Evolutionary conservation across 2,113 vertebrate species (phyloP), one percentile per base, ranked within the genome.

Genomic region (Chionodraco myersi): DNA sequence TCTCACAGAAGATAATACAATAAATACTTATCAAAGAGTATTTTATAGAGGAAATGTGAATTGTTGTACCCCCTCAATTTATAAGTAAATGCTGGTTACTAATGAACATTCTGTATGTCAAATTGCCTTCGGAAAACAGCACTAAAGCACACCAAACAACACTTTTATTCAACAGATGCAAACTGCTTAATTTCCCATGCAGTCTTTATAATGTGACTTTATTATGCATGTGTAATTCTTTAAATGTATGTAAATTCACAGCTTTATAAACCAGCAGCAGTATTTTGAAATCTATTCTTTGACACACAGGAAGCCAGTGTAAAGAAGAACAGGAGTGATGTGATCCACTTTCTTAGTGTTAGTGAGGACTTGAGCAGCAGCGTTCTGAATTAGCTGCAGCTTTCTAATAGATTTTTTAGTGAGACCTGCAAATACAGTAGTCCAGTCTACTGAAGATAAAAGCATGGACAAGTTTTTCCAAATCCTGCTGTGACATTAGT

Each of bases 151-250:
- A 80, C 74, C 57, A 13, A 36, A 16, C 12, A 41, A 59, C 62
- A 60, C 72, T 66, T 66, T 70, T 6, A 23, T 44, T 68, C 51
- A 9, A 34, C 3, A 51, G 44, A 10, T n/a, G 15, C 21, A 68
- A 68, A 72, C 6, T 57, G 58, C 61, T 72, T 62, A 61, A 56
- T 21, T n/a, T 84, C 60, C 51, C 53, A 8, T 57, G 15, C 47
- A 15, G 65, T 60, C 26, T 71, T 89, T 69, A 82, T 85, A 81
- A 72, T 7, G 8, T 13, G 21, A 53, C 52, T 89, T 34, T 72
- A 86, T 86, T 54, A 83, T 91, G 82, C 14, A 82, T 47, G 54
- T 64, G 51, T 56, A n/a, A 63, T 68, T 77, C 81, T 66, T 74
- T 69, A 86, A 83, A 77, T 63, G 57, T 23, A 34, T 41, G 5